Percentiles rank a stretch among this genome's conserved stretches.
Evolutionary conservation across 2,797 vertebrate genomes (phyloP).

Genomic region (Argentina silus): DNA sequence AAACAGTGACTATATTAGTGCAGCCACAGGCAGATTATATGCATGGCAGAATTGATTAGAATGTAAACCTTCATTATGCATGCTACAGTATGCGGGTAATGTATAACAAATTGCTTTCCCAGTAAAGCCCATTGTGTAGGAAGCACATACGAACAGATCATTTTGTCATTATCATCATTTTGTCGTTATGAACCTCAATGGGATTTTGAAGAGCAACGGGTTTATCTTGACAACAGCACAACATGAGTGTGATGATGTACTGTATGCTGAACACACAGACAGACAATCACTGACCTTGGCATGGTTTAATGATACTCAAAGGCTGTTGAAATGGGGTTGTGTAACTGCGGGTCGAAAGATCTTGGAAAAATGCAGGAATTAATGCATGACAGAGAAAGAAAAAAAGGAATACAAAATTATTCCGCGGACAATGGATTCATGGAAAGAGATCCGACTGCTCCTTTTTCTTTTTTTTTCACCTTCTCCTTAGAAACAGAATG

Average conservation of each 20-base stretch:
- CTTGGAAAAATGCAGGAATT: not conserved
- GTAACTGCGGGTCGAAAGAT: not conserved
- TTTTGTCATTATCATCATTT: not conserved
- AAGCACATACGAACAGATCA: too few relatives aligned
- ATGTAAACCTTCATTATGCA: too few relatives aligned
- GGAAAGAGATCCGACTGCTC: conserved; percentile 9
- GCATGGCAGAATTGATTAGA: too few relatives aligned
- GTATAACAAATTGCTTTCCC: too few relatives aligned
- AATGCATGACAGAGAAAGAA: not conserved
- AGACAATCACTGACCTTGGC: not conserved
- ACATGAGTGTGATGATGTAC: not conserved
- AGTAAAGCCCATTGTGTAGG: too few relatives aligned
- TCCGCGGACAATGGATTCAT: conserved; percentile 25
- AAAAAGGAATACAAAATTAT: conserved; percentile 4
- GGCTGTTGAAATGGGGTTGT: not conserved
- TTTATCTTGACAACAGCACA: too few relatives aligned
- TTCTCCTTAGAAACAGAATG: conserved; percentile 8
- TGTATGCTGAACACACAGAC: not conserved
- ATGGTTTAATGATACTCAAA: not conserved
- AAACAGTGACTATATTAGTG: too few relatives aligned
- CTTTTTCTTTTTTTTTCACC: conserved; percentile 10
- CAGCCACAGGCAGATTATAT: too few relatives aligned
- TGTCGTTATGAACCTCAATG: not conserved
- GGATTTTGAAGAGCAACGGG: too few relatives aligned
- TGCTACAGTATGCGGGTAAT: too few relatives aligned